Conservation (phyloP, 2,797 vertebrate species). For the Synanceia verrucosa region DNA sequence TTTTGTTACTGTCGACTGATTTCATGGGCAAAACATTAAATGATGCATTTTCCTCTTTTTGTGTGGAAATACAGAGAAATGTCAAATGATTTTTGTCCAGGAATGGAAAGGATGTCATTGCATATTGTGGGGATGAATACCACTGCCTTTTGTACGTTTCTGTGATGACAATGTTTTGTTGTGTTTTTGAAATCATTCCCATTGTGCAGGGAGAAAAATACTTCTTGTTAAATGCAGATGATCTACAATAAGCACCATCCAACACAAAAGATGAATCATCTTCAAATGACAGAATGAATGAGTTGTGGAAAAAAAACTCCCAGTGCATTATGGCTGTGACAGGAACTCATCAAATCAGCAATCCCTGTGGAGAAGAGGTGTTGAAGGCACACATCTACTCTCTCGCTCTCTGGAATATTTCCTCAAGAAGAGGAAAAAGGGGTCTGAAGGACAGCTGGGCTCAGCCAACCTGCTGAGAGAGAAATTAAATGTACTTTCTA, state of each 20-base stretch:
- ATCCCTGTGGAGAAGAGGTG: constrained; percentile 33
- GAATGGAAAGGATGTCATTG: neutral
- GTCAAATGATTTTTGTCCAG: neutral
- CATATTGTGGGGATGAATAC: neutral
- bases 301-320: constrained; percentile 4
- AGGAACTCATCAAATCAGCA: constrained; percentile 54
- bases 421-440: constrained; percentile 39
- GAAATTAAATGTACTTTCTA: constrained; percentile 71
- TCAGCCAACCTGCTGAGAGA: constrained; percentile 58
- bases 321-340: constrained; percentile 22
- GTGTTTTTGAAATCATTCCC: neutral
- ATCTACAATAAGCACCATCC: constrained; percentile 1
- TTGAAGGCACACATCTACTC: constrained; percentile 13
- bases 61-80: neutral
- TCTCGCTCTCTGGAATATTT: constrained; percentile 46
- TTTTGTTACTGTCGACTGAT: neutral
- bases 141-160: neutral
- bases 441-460: constrained; percentile 63
- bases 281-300: constrained; percentile 31
- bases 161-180: neutral
- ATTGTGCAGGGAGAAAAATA: neutral
- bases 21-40: neutral
- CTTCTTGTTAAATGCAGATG: neutral
- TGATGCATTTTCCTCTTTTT: neutral
- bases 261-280: constrained; percentile 30